Evolutionary conservation across 2,888 invertebrate species (phyloP).

Genomic region (Drepana falcataria): DNA sequence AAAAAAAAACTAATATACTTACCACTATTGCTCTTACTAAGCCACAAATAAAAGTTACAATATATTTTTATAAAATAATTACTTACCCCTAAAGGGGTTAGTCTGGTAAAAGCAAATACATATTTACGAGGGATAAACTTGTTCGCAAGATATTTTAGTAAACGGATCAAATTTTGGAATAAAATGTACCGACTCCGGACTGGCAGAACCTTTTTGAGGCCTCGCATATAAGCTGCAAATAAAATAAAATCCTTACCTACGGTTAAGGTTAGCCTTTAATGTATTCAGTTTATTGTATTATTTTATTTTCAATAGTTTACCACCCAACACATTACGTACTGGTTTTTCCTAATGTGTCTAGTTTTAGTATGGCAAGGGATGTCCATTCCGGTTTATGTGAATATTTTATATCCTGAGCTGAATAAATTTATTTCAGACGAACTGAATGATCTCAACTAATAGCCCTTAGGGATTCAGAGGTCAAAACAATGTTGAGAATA

Average conservation of each 20-base stretch:
- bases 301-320: neutral
- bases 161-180: conserved; percentile 28
- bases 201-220: conserved; percentile 19
- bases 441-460: no score
- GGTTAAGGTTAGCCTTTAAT: conserved; percentile 6
- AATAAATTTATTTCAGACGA: no score
- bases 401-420: neutral
- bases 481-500: no score
- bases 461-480: no score
- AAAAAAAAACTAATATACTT: no score
- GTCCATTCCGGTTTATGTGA: neutral
- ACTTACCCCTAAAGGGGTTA: conserved; percentile 6
- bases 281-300: neutral
- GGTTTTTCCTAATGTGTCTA: neutral
- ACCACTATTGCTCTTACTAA: no score
- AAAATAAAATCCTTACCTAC: conserved; percentile 13
- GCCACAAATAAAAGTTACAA: no score
- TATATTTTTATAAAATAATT: no score
- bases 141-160: conserved; percentile 20
- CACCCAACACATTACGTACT: neutral
- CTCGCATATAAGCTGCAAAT: conserved; percentile 9
- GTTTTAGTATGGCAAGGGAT: neutral
- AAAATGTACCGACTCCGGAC: conserved; percentile 21
- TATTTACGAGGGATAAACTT: conserved; percentile 30
- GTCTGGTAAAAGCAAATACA: conserved; percentile 14